Evolutionary conservation across 2,797 vertebrate genomes (phyloP), one percentile per base, ranked within the genome.

Genomic region (Mormyrus hasselquistii): DNA sequence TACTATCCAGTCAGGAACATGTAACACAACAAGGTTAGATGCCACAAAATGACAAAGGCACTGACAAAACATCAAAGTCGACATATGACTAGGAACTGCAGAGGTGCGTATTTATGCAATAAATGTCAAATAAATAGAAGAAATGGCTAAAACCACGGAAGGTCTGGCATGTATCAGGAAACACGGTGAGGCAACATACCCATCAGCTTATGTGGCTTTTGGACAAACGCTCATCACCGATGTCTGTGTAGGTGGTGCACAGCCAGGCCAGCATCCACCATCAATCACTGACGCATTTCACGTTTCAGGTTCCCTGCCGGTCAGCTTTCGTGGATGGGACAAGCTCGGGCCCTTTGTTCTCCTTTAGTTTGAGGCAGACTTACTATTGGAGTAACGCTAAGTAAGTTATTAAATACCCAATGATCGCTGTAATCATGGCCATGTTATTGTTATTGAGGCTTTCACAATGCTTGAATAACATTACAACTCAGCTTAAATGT

Each of bases 161-260:
- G 90, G 91, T 92, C 92, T 93, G 90, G 90, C 92, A 90, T 87
- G 44, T 91, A 87, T 88, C 90, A 87, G 85, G 62, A 89, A 90
- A 87, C 25, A 55, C 65, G 89, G 84, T 82, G 91, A 93, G 90
- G 88, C 50, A 65, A 89, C 50, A 87, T 89, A 88, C 91, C 91
- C 91, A 88, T 90, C 88, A 90, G 90, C 88, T 91, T 90, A 88
- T 76, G 88, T 65, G 88, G 92, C 89, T 93, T 94, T 92, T 90
- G 89, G 91, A 92, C 84, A 88, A 91, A 90, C 91, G 89, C 90
- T 87, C 69, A 41, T 79, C 90, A 89, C 92, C 91, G 92, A 92
- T 92, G 91, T 93, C 93, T 90, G 91, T 94, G 91, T 93, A 92
- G 89, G 90, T 91, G 86, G 90, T 92, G 93, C 92, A 94, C 93